Evolutionary conservation across 2,113 vertebrate species (phyloP).

Genomic region (Collichthys lucidus): DNA sequence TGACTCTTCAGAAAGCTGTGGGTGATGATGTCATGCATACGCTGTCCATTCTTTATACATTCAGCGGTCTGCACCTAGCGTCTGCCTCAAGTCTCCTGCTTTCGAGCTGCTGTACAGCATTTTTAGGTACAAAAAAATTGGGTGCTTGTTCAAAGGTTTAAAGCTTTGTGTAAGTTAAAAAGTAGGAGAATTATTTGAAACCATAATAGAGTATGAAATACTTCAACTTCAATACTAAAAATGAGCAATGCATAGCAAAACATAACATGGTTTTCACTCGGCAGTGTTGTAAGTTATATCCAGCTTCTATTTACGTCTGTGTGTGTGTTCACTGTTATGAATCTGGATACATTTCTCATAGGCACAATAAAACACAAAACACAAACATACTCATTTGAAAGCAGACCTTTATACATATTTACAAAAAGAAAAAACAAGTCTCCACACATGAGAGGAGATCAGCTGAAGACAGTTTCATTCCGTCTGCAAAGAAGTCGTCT

Average conservation of each 20-base stretch:
- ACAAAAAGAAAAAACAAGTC: conserved; percentile 49
- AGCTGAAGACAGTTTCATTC: conserved; percentile 52
- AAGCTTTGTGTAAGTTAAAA: background rate
- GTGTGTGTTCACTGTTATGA: conserved; percentile 3
- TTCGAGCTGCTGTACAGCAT: background rate
- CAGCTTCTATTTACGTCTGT: background rate
- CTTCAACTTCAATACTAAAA: background rate
- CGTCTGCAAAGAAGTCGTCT: conserved; percentile 42
- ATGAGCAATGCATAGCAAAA: background rate
- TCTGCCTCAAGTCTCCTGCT: too few relatives aligned
- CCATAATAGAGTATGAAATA: background rate
- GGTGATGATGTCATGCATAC: too few relatives aligned
- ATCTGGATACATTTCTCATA: background rate
- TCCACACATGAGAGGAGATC: conserved; percentile 34
- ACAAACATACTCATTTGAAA: conserved; percentile 47
- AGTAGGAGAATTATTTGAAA: background rate
- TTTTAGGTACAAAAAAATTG: background rate
- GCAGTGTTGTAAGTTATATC: background rate
- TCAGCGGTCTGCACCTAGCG: too few relatives aligned
- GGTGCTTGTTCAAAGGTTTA: background rate
- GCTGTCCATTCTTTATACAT: too few relatives aligned
- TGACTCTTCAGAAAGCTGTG: too few relatives aligned
- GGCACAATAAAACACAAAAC: conserved; percentile 41
- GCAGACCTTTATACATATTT: conserved; percentile 74
- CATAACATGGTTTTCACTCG: background rate